Conservation (phyloP, 2,888 invertebrate genomes). For the Ophion obscuratus region DNA sequence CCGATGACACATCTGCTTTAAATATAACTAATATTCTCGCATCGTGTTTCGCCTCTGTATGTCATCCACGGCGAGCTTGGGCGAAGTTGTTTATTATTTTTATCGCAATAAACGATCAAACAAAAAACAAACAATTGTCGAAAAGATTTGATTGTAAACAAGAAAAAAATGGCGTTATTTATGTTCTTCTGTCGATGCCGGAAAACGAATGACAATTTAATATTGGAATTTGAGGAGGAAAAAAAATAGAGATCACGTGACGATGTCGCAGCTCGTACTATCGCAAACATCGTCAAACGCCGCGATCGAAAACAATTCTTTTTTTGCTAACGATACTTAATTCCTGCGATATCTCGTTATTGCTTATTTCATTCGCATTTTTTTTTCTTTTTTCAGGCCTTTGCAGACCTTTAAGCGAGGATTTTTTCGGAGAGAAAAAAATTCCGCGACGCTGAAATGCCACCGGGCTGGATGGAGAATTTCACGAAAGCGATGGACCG, state of each 20-base stretch:
- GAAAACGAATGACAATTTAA: slow-evolving; percentile 1
- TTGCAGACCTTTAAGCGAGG: not conserved
- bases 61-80: not conserved
- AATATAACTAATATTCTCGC: slow-evolving; percentile 16
- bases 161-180: slow-evolving; percentile 11
- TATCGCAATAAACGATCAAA: not conserved
- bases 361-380: slow-evolving; percentile 4
- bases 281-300: slow-evolving; percentile 2
- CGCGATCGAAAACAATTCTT: slow-evolving; percentile 9
- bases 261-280: not conserved
- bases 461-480: slow-evolving; percentile 2
- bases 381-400: not conserved
- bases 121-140: not conserved
- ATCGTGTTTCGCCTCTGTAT: not conserved
- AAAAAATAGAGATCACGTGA: not conserved
- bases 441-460: slow-evolving; percentile 9
- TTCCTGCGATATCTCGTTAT: not conserved
- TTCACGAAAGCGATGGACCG: slow-evolving; percentile 7
- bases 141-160: slow-evolving; percentile 9
- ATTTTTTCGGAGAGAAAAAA: not conserved
- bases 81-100: not conserved
- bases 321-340: slow-evolving; percentile 1
- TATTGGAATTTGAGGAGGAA: not conserved
- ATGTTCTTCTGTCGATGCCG: not conserved
- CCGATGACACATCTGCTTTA: slow-evolving; percentile 22